Evolutionary conservation across 2,888 invertebrate genomes (phyloP), one percentile per base, ranked within the genome.

Genomic region (Thecophora atra): DNA sequence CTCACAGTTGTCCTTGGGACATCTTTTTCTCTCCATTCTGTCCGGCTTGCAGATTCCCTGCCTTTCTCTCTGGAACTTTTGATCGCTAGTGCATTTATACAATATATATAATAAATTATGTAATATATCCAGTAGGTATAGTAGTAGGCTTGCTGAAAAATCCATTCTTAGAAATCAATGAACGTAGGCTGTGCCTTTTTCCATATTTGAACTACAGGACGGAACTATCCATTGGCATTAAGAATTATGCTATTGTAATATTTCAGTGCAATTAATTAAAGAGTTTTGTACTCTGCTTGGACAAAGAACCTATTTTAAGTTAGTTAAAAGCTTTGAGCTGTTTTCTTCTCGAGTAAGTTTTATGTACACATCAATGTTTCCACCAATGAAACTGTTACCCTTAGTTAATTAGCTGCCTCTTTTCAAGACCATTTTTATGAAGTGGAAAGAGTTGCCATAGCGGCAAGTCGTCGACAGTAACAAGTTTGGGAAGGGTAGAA

Each of bases 321-420:
- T 47, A 17, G 47, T 47, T 47, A n/a, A 5, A 17, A 17, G 15
- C 17, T 6, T 47, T 47, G 47, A 11, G 47, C 17, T 58, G 19
- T 54, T 13, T 19, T 54, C 21, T 54, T 7, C 15, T 26, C 58
- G 28, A 2, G 26, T 26, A 11, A 28, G 19, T 58, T 58, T 58
- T 58, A 58, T 58, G 65, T 73, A 51, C 24, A 47, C 60, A 47
- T 42, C 69, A 72, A 70, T 72, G 74, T 77, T 76, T 73, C 75
- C 72, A 74, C 70, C 64, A 64, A 64, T 64, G 47, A 64, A 44
- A 28, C n/a, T n/a, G 64, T 21, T 24, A 44, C 64, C 47, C 26
- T 64, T 47, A 64, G 44, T 47, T 47, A 64, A 64, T 64, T 64
- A 64, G 64, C 26, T 47, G 17, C 64, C 17, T 26, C 28, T 58